Percentiles rank a stretch among this genome's conserved stretches.
phyloP scores from a whole-genome alignment of 2,888 invertebrate genomes.

The Ichneumoninae sp. region DNA sequence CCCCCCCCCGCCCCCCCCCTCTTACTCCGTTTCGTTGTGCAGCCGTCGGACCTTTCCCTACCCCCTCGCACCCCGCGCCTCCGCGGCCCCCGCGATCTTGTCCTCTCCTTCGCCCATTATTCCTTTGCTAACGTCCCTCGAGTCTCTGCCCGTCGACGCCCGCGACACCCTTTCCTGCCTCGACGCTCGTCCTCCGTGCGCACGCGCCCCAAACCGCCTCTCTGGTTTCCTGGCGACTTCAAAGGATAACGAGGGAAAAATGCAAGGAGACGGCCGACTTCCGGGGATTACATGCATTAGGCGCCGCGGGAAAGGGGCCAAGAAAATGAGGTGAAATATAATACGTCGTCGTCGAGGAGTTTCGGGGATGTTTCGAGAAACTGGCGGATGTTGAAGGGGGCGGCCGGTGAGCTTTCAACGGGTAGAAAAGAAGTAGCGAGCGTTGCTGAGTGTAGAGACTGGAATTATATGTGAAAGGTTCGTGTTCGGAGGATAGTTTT shows the following conservation, averaged over 20 bases:
- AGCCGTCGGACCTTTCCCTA: neutral
- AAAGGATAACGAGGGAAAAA: slow-evolving; percentile 67
- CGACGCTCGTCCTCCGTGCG: neutral
- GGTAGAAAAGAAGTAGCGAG: neutral
- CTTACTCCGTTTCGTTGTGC: neutral
- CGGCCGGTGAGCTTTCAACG: neutral
- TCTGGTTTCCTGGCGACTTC: slow-evolving; percentile 50
- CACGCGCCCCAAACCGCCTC: slow-evolving; percentile 4
- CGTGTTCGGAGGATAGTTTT: too few species aligned
- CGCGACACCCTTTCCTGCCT: slow-evolving; percentile 30
- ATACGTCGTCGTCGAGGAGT: neutral
- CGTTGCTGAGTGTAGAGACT: neutral
- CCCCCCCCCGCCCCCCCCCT: neutral
- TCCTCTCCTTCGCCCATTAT: slow-evolving; percentile 46
- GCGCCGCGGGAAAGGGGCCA: neutral
- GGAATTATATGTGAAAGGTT: neutral
- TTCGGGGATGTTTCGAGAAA: neutral
- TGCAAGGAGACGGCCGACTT: slow-evolving; percentile 53
- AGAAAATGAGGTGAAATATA: slow-evolving; percentile 17
- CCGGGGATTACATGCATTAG: slow-evolving; percentile 56
- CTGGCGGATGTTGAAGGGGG: too few species aligned
- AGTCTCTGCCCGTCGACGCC: slow-evolving; percentile 25
- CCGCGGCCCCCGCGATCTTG: slow-evolving; percentile 15
- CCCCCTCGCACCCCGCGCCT: neutral
- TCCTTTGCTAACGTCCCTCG: slow-evolving; percentile 47